These are phyloP conservation scores for Scaptomyza parva DNA, from an alignment of 2,888 invertebrate genomes.

Conservation along the genomic window DNA sequence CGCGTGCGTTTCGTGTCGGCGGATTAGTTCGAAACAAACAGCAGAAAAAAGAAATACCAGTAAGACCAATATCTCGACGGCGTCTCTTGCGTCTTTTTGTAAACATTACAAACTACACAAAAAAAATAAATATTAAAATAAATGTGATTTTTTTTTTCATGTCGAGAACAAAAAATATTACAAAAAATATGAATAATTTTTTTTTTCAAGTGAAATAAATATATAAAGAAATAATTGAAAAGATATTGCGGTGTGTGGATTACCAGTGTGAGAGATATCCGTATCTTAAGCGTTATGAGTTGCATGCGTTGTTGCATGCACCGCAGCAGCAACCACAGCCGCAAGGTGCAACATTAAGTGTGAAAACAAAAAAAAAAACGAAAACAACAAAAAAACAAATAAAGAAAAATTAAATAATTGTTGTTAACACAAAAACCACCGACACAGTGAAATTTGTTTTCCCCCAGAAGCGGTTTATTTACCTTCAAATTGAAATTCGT, in stretches of 20 bases:
- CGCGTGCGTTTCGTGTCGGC: slow-evolving; percentile 75
- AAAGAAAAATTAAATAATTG: slow-evolving; percentile 25
- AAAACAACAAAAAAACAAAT: slow-evolving; percentile 5
- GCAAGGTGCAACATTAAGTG: slow-evolving; percentile 51
- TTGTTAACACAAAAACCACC: slow-evolving; percentile 10
- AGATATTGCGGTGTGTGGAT: slow-evolving; percentile 57
- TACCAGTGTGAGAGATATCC: slow-evolving; percentile 64
- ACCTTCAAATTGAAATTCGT: too few relatives aligned
- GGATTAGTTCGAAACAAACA: slow-evolving; percentile 49
- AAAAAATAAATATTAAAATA: slow-evolving; percentile 18
- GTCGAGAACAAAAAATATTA: slow-evolving; percentile 8
- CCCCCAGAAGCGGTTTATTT: slow-evolving; percentile 43
- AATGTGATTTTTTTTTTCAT: slow-evolving; percentile 13
- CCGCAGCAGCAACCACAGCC: slow-evolving; percentile 54
- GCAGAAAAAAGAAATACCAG: slow-evolving; percentile 1
- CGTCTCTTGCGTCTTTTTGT: slow-evolving; percentile 16
- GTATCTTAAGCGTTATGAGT: slow-evolving; percentile 44
- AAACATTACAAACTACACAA: not conserved
- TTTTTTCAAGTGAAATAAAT: slow-evolving; percentile 43
- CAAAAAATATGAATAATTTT: slow-evolving; percentile 16
- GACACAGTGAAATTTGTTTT: slow-evolving; percentile 40
- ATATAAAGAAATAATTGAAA: slow-evolving; percentile 12
- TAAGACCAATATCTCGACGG: slow-evolving; percentile 16
- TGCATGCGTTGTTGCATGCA: slow-evolving; percentile 49
- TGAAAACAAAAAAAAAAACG: slow-evolving; percentile 13